These are phyloP conservation scores for Drosophila navojoa DNA, from an alignment of 1,140 invertebrate species.

Conservation along the genomic window DNA sequence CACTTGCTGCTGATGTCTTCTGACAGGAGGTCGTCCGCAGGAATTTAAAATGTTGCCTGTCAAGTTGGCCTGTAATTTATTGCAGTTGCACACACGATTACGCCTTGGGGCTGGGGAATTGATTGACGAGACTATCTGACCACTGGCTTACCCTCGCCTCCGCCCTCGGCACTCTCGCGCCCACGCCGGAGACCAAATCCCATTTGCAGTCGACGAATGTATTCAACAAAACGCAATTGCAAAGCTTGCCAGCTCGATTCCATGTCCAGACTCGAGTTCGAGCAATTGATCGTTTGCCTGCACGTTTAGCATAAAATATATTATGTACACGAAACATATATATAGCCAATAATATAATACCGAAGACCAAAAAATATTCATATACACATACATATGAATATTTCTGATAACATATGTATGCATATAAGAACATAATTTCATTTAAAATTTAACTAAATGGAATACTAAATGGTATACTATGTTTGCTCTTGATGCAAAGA, in stretches of 20 bases:
- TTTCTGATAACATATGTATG: constrained; percentile 44
- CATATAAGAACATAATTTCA: too few species aligned
- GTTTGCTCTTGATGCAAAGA: too few species aligned
- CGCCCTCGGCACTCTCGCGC: neutral
- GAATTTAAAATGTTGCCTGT: constrained; percentile 72
- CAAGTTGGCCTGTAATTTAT: constrained; percentile 67
- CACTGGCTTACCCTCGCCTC: constrained; percentile 17
- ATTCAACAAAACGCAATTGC: constrained; percentile 63
- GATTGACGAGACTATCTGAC: constrained; percentile 36
- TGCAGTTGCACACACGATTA: constrained; percentile 37
- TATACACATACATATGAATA: constrained; percentile 26
- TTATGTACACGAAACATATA: neutral
- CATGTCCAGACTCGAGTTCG: constrained; percentile 23
- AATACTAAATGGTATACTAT: too few species aligned
- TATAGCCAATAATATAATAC: too few species aligned
- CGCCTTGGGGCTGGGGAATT: constrained; percentile 11
- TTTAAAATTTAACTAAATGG: too few species aligned
- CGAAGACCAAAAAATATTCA: too few species aligned
- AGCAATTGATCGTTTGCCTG: constrained; percentile 25
- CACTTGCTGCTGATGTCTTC: constrained; percentile 25
- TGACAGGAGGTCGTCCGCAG: constrained; percentile 44
- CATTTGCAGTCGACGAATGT: constrained; percentile 49
- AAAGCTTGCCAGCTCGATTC: constrained; percentile 43
- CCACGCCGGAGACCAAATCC: neutral
- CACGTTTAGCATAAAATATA: constrained; percentile 37